A percentile compares a stretch with the other conserved stretches of the same genome.
Conservation (phyloP, 2,113 vertebrate species). For the Laticauda colubrina region DNA sequence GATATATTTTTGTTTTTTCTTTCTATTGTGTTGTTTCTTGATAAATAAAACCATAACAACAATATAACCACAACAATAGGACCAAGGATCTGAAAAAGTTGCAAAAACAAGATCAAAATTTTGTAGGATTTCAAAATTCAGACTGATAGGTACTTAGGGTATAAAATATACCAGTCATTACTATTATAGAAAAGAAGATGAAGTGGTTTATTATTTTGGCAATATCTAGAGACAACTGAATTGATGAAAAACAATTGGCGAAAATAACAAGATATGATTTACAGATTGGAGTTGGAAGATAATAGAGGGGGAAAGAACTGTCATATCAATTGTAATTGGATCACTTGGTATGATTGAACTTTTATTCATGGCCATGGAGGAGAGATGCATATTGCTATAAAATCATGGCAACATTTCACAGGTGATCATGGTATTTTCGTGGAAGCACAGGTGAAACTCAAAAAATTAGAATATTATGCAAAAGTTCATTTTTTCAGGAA, state of each 20-base stretch:
- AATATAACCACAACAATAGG: neutral
- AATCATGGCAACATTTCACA: neutral
- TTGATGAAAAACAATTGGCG: neutral
- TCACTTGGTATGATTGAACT: neutral
- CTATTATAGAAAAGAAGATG: neutral
- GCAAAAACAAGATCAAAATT: neutral
- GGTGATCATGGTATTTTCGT: neutral
- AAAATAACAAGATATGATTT: neutral
- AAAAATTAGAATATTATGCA: too few species aligned
- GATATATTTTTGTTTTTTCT: neutral
- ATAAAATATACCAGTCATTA: neutral
- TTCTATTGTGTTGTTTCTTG: neutral
- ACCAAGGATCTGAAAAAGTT: neutral
- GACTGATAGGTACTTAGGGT: neutral
- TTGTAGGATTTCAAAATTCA: neutral
- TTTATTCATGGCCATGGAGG: neutral
- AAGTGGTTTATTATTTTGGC: neutral
- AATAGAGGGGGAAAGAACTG: neutral
- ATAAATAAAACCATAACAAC: neutral
- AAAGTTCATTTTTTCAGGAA: too few species aligned
- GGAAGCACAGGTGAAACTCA: too few species aligned
- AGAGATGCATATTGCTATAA: neutral
- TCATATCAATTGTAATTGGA: neutral
- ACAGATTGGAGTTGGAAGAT: neutral
- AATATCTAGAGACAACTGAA: neutral